phyloP scores from a whole-genome alignment of 1,140 invertebrate genomes.

The Onthophagus taurus region DNA sequence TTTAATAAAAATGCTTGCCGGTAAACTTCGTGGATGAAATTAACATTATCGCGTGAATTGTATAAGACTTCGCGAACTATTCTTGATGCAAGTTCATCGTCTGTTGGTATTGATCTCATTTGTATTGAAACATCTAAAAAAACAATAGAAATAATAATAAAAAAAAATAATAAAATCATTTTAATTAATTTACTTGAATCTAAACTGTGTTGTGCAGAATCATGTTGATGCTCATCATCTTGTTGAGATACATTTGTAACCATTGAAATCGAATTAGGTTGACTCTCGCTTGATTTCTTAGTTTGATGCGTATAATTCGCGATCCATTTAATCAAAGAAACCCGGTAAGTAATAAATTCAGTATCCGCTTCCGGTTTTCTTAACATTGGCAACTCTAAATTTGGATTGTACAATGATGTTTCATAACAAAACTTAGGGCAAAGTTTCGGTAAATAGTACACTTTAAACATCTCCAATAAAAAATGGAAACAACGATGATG shows the following conservation, averaged over 20 bases:
- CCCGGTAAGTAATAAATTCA: constrained; percentile 64
- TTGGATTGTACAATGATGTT: constrained; percentile 81
- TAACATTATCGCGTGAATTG: constrained; percentile 81
- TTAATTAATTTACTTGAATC: constrained; percentile 31
- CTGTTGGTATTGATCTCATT: constrained; percentile 21
- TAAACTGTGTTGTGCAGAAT: constrained; percentile 30
- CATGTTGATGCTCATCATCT: constrained; percentile 30
- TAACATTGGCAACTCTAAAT: constrained; percentile 55
- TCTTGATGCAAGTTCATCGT: constrained; percentile 31
- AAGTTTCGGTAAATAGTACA: constrained; percentile 81
- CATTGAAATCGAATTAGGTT: constrained; percentile 10
- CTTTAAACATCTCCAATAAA: constrained; percentile 85
- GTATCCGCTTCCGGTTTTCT: constrained; percentile 48
- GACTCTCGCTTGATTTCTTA: constrained; percentile 20
- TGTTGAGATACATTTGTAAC: constrained; percentile 15
- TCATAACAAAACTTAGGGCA: constrained; percentile 80
- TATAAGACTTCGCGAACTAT: constrained; percentile 84
- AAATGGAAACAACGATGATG: constrained; percentile 82
- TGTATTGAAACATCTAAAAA: constrained; percentile 17
- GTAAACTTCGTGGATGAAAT: constrained; percentile 91
- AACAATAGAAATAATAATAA: constrained; percentile 4
- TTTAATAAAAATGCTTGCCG: constrained; percentile 87
- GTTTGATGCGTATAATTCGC: constrained; percentile 65
- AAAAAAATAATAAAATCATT: not conserved
- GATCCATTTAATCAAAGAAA: constrained; percentile 82